These are phyloP conservation scores for Latrodectus geometricus DNA, from an alignment of 1,140 invertebrate species.

Conservation along the genomic window DNA sequence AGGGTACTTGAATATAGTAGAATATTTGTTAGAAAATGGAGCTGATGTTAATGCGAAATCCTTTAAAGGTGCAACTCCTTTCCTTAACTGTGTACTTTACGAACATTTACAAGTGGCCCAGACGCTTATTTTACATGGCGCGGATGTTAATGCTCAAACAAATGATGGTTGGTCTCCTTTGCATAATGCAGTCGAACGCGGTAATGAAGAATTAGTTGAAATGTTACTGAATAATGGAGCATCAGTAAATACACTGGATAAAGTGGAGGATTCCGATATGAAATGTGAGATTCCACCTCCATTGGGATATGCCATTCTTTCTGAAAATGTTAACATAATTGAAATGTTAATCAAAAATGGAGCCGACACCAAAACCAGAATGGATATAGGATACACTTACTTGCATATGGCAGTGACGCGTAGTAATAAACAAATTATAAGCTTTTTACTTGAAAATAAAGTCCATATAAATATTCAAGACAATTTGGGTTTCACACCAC, in stretches of 20 bases:
- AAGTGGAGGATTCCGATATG: not conserved
- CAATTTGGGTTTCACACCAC: not conserved
- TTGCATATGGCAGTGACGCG: slow-evolving; percentile 13
- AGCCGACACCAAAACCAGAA: slow-evolving; percentile 83
- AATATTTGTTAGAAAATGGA: slow-evolving; percentile 7
- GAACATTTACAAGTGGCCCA: slow-evolving; percentile 19
- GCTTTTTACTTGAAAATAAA: not conserved
- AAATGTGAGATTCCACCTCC: not conserved
- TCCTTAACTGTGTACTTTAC: not conserved
- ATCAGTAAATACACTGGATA: slow-evolving; percentile 50
- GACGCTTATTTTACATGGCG: slow-evolving; percentile 1
- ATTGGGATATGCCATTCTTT: slow-evolving; percentile 11
- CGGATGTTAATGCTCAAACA: not conserved
- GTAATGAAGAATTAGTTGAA: slow-evolving; percentile 10
- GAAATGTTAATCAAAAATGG: slow-evolving; percentile 68
- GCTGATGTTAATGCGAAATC: slow-evolving; percentile 34
- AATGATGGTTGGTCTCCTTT: not conserved
- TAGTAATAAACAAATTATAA: slow-evolving; percentile 10
- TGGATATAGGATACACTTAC: not conserved
- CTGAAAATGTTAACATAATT: not conserved
- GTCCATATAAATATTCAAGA: not conserved
- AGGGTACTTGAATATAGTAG: slow-evolving; percentile 10
- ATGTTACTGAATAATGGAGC: slow-evolving; percentile 72
- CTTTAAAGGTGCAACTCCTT: not conserved
- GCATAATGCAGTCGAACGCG: slow-evolving; percentile 19